Evolutionary conservation across 2,797 vertebrate species (phyloP).

Genomic region (Myiotriccus ornatus): DNA sequence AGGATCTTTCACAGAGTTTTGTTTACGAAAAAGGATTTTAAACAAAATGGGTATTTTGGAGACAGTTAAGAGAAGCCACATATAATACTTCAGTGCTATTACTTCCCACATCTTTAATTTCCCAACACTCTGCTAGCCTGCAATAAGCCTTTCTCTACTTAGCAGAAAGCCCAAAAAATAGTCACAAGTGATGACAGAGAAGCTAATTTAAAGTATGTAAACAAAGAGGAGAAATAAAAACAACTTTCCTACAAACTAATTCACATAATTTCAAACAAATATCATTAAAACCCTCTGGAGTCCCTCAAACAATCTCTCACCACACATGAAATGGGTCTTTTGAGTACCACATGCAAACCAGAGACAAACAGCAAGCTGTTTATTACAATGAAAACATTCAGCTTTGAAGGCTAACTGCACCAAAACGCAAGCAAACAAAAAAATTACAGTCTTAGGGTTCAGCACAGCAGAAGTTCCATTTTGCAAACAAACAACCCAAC

Average conservation of each 20-base stretch:
- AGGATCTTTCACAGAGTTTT: not conserved
- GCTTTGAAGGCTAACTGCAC: conserved; percentile 9
- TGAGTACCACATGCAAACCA: conserved; percentile 16
- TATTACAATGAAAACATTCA: not conserved
- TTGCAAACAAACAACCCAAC: conserved; percentile 1
- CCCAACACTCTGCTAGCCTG: not conserved
- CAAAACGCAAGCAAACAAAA: conserved; percentile 34
- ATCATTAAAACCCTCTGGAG: conserved; percentile 18
- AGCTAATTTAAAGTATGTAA: conserved; percentile 8
- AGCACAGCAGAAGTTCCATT: conserved; percentile 20
- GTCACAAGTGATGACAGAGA: not conserved
- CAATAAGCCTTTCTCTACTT: not conserved
- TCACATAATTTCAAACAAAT: not conserved
- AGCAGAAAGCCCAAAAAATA: not conserved
- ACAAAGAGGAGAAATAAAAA: not conserved
- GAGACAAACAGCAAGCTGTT: not conserved
- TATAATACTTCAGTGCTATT: not conserved
- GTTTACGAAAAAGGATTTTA: not conserved
- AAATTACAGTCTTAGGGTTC: not conserved
- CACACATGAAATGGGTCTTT: not conserved
- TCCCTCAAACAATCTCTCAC: not conserved
- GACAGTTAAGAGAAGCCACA: not conserved
- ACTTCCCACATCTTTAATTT: not conserved
- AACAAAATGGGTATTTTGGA: not conserved
- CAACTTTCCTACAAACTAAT: not conserved